phyloP scores from a whole-genome alignment of 2,113 vertebrate species.

The Salvelinus namaycush region DNA sequence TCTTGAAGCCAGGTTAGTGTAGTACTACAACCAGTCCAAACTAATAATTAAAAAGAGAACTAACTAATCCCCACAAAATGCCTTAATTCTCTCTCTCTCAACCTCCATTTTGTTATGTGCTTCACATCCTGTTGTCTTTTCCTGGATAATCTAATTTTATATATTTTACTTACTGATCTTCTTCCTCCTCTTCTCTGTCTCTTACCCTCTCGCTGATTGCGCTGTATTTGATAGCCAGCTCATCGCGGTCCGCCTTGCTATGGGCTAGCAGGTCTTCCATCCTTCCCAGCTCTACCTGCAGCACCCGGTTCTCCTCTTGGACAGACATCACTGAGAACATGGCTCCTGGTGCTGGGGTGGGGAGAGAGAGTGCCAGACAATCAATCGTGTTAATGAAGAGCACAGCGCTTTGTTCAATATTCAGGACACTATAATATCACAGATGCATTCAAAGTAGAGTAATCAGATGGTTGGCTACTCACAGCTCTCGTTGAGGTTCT shows the following conservation, averaged over 20 bases:
- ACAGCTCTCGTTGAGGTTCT: conserved; percentile 70
- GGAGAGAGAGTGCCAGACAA: background rate
- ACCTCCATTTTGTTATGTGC: background rate
- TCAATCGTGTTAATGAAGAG: background rate
- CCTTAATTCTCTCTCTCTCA: background rate
- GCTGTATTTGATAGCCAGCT: conserved; percentile 92
- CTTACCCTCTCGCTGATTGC: conserved; percentile 89
- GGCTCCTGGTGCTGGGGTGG: conserved; percentile 48
- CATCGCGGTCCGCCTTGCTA: conserved; percentile 89
- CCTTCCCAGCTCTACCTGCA: conserved; percentile 88
- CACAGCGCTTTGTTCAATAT: background rate
- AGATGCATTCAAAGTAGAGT: too few species aligned
- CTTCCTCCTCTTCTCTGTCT: background rate
- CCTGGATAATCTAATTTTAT: too few species aligned
- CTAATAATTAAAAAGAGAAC: background rate
- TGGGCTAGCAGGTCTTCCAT: conserved; percentile 92
- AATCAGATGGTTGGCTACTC: conserved; percentile 20
- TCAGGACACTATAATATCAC: background rate
- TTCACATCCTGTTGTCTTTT: background rate
- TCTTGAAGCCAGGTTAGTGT: background rate
- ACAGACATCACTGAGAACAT: conserved; percentile 88
- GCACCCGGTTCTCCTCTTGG: conserved; percentile 90
- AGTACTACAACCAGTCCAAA: background rate
- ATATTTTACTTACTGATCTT: background rate
- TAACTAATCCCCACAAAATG: background rate